These are phyloP conservation scores for Bos javanicus DNA, from an alignment of 2,113 vertebrate genomes.

Conservation along the genomic window DNA sequence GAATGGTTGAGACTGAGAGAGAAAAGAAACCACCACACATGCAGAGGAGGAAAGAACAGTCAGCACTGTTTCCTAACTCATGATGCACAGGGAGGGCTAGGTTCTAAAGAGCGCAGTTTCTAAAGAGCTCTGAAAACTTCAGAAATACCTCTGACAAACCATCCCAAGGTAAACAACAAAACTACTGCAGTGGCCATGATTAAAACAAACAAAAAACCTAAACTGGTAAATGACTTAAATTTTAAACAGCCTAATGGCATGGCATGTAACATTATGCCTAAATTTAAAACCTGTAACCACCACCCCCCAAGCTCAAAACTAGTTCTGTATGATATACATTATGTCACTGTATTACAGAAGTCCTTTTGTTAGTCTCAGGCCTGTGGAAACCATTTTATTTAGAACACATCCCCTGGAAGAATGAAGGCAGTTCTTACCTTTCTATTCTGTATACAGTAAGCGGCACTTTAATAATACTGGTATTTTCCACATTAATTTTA, in stretches of 20 bases:
- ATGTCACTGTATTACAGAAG: neutral
- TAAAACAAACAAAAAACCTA: neutral
- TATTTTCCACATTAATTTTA: neutral
- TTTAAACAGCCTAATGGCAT: neutral
- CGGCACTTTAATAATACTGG: neutral
- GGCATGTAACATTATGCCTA: neutral
- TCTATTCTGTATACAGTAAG: conserved; percentile 13
- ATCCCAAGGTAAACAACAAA: neutral
- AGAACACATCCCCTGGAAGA: neutral
- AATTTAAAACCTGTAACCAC: neutral
- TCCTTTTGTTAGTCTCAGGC: neutral
- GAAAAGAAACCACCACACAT: neutral
- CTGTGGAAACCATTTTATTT: neutral
- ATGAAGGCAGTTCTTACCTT: neutral
- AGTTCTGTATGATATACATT: neutral
- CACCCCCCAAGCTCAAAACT: neutral
- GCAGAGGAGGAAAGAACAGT: neutral
- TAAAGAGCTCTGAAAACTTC: neutral
- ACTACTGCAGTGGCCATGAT: neutral
- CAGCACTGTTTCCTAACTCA: neutral
- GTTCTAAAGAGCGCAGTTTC: neutral
- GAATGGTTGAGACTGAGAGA: neutral
- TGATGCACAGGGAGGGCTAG: neutral
- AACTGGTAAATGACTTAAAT: neutral
- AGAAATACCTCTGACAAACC: neutral